Base-by-base conservation (phyloP, 2,113 vertebrate genomes). In the Acanthochromis polyacanthus region DNA sequence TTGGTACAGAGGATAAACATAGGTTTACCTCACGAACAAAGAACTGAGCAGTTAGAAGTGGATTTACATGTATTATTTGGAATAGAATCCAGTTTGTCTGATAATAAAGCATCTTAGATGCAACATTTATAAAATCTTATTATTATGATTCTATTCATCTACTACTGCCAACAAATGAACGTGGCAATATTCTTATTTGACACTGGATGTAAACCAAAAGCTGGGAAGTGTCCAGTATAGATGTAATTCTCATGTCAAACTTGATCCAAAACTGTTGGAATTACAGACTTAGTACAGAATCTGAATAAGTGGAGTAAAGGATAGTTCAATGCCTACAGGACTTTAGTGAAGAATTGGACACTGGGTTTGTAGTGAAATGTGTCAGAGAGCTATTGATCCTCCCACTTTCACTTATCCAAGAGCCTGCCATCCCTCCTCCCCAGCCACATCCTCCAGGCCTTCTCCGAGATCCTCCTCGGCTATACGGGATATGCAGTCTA, bases 311-410 rank as follows among this genome's bases (percentile, higher is more conserved):
- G 9, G 45, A 3, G 2, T 40, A 11, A 46, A 36, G 25, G 10
- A n/a, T 6, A 4, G 6, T 30, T 5, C 4, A 30, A 30, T 6
- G 30, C 30, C 30, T 3, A 30, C 25, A 2, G 25, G 25, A 25
- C 17, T 30, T 22, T 3, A 32, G 23, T 17, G n/a, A 65, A 73
- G 9, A 0, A 59, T 36, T 19, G n/a, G 7, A 59, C 1, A 22
- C 2, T 36, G 5, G 8, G 11, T 38, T 69, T 58, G 43, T 60
- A 25, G 23, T 63, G 65, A 43, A 56, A 70, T 14, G 4, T 72
- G 52, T 63, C 19, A 12, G 12, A 60, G 25, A 80, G 51, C 22
- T 61, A 32, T 25, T 77, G 72, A 82, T 80, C 64, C 45, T 17
- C 63, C 58, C 53, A 28, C 53, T 64, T 71, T 75, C 64, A 0